Evolutionary conservation across 1,140 invertebrate genomes (phyloP), one percentile per base, ranked within the genome.

Genomic region (Drosophila busckii): DNA sequence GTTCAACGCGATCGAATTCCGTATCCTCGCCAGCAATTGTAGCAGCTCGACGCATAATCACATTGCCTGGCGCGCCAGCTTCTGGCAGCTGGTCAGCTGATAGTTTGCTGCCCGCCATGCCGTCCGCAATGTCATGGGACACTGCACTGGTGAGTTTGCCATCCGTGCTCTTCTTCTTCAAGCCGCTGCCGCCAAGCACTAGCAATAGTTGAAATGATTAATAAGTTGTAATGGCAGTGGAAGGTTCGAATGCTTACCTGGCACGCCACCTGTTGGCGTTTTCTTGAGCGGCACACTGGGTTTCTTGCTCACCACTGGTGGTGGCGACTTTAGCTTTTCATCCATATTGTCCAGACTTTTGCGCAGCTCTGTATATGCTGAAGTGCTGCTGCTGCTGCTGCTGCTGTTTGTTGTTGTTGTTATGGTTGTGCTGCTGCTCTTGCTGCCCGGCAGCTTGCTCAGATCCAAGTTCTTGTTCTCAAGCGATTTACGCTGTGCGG

Each of bases 231-330:
- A 22, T n/a, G 2, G 2, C 10, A 15, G 22, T 35, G 2, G 0
- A 35, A 29, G 34, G 9, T 25, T 15, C 6, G 26, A 31, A 5
- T 26, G 13, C 69, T 66, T 20, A 85, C 83, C 66, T 4, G 89
- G 86, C 13, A 89, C 88, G 6, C 62, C 53, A 2, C 73, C 75
- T 1, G 91, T 90, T 2, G 91, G 90, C 54, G 90, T 91, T 60
- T 92, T 92, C 83, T 92, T 92, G 26, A 90, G 75, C 26, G 91
- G 90, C 55, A 92, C 89, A 41, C 87, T 88, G 8, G 91, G 91
- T 84, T 92, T 92, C 68, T 92, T 92, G 41, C 78, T 70, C n/a
- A 87, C 55, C 44, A 84, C 86, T 34, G 86, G 86, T 15, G 83
- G 67, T 26, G 85, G 78, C 3, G 84, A 85, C 40, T 82, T 87